These are phyloP conservation scores for Oreotrochilus melanogaster DNA, from an alignment of 2,113 vertebrate genomes.

Conservation along the genomic window DNA sequence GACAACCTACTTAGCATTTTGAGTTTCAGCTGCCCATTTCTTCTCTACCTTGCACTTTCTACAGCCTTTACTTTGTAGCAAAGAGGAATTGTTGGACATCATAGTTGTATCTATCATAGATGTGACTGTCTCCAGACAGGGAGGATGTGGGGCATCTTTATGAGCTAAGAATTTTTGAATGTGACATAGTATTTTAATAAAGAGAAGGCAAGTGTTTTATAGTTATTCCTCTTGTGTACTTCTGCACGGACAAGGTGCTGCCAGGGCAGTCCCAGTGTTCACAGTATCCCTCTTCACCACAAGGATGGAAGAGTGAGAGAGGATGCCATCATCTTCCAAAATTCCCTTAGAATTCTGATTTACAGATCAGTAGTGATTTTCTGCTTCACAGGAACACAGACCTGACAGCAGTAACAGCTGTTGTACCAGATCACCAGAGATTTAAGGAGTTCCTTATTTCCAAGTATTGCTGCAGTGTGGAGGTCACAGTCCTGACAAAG, in stretches of 20 bases:
- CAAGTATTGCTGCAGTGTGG: not conserved
- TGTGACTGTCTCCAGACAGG: not conserved
- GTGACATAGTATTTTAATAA: not conserved
- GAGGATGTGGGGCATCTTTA: not conserved
- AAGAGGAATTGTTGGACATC: not conserved
- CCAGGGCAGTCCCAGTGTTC: not conserved
- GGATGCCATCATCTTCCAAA: not conserved
- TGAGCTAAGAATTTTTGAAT: not conserved
- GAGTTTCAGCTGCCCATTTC: not conserved
- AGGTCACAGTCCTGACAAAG: not conserved
- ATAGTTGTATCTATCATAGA: not conserved
- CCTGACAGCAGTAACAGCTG: not conserved
- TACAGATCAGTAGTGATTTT: slow-evolving; percentile 30
- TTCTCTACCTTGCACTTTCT: not conserved
- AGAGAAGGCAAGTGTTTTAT: not conserved
- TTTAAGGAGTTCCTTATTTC: slow-evolving; percentile 18
- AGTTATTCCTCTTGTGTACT: not conserved
- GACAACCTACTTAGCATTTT: not conserved
- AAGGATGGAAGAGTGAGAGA: not conserved
- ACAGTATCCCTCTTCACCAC: not conserved
- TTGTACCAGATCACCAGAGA: slow-evolving; percentile 8
- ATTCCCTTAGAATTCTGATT: slow-evolving; percentile 18
- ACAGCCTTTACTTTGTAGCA: not conserved
- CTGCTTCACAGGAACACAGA: not conserved
- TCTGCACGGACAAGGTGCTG: not conserved